Percentiles rank a stretch among this genome's conserved stretches.
Conservation (phyloP, 2,888 invertebrate species). For the Rotaria macrura region DNA sequence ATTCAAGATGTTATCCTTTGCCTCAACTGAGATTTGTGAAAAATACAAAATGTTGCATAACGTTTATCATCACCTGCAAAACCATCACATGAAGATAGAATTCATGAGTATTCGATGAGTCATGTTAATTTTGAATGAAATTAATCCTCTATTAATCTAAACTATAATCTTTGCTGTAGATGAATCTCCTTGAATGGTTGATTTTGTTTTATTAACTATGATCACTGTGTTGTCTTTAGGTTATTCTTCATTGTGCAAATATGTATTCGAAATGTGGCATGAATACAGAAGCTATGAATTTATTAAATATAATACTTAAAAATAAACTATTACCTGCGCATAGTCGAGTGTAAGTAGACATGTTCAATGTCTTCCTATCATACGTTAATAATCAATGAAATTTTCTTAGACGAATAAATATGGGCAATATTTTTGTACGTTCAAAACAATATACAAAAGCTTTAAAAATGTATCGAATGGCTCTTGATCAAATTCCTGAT, state of each 20-base stretch:
- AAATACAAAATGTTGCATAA: too few species aligned
- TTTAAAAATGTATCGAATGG: slow-evolving; percentile 94
- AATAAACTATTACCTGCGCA: slow-evolving; percentile 67
- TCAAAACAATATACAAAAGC: slow-evolving; percentile 82
- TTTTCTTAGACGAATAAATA: slow-evolving; percentile 66
- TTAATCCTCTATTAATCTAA: too few species aligned
- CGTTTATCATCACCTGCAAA: too few species aligned
- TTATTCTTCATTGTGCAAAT: slow-evolving; percentile 83
- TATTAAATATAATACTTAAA: slow-evolving; percentile 76
- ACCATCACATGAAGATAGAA: too few species aligned
- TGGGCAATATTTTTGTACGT: slow-evolving; percentile 92
- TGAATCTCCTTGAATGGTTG: too few species aligned
- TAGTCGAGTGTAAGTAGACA: slow-evolving; percentile 1
- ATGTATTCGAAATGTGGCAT: slow-evolving; percentile 87
- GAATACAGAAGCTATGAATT: slow-evolving; percentile 86
- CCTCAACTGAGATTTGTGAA: too few species aligned
- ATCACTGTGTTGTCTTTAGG: slow-evolving; percentile 56
- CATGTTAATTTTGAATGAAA: too few species aligned
- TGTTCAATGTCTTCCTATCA: background rate
- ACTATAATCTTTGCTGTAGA: too few species aligned
- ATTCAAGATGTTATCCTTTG: too few species aligned
- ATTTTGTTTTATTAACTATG: too few species aligned
- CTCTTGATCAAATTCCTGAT: slow-evolving; percentile 81
- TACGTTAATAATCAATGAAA: too few species aligned
- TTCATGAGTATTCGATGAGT: too few species aligned